phyloP scores from a whole-genome alignment of 1,140 invertebrate species.

The Lordiphosa mommai region DNA sequence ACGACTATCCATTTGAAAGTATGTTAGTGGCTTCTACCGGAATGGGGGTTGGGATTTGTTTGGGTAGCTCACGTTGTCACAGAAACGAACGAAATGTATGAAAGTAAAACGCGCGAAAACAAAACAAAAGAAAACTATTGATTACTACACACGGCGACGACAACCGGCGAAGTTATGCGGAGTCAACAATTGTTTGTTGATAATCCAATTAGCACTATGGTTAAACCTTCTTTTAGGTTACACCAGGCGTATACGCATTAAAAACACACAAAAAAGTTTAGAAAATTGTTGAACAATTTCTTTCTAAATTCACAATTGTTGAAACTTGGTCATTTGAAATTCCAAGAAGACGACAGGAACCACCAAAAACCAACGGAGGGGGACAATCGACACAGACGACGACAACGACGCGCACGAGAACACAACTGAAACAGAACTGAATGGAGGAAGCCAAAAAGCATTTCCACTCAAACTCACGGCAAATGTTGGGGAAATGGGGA shows the following conservation, averaged over 20 bases:
- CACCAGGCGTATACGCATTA: slow-evolving; percentile 16
- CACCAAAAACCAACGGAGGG: slow-evolving; percentile 7
- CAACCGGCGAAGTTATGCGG: slow-evolving; percentile 60
- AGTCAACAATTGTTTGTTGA: slow-evolving; percentile 49
- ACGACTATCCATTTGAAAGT: slow-evolving; percentile 41
- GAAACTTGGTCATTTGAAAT: slow-evolving; percentile 20
- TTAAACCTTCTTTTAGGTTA: slow-evolving; percentile 15
- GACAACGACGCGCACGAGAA: slow-evolving; percentile 56
- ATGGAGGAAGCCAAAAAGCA: slow-evolving; percentile 23
- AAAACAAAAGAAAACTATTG: slow-evolving; percentile 59
- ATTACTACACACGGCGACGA: slow-evolving; percentile 34
- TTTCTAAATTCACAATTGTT: background rate
- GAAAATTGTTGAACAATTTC: background rate
- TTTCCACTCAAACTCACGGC: slow-evolving; percentile 46
- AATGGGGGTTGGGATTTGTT: slow-evolving; percentile 30
- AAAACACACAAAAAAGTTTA: background rate
- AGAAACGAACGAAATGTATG: slow-evolving; percentile 48
- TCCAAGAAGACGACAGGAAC: slow-evolving; percentile 23
- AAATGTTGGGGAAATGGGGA: background rate
- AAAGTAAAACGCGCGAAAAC: slow-evolving; percentile 63
- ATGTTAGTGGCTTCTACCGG: slow-evolving; percentile 15
- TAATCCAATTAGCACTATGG: slow-evolving; percentile 63
- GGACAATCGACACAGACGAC: slow-evolving; percentile 19
- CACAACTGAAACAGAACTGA: slow-evolving; percentile 68
- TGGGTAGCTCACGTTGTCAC: slow-evolving; percentile 61